Conservation (phyloP, 2,113 vertebrate species). For the Bothrops jararaca region DNA sequence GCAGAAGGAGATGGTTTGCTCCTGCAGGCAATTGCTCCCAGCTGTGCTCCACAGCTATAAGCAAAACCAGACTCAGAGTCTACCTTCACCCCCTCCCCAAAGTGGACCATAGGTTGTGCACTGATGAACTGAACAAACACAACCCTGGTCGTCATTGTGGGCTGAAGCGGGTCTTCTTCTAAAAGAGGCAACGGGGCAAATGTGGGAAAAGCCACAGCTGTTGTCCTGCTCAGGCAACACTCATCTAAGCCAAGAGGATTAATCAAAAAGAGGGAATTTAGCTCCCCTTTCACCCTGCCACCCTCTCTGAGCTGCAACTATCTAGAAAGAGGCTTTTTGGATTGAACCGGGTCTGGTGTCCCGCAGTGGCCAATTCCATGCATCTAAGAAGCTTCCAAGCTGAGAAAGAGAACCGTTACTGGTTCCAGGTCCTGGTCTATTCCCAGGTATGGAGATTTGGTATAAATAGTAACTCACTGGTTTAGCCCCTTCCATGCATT, state of each 20-base stretch:
- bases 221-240: not conserved
- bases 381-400: not conserved
- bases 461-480: not conserved
- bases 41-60: not conserved
- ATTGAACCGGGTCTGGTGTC: too few species aligned
- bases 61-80: not conserved
- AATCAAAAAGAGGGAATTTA: not conserved
- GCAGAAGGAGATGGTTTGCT: slow-evolving; percentile 37
- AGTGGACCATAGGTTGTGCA: not conserved
- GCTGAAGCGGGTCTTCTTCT: not conserved
- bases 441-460: not conserved
- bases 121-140: not conserved
- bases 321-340: too few species aligned
- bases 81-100: not conserved
- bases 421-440: not conserved
- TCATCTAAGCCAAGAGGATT: not conserved
- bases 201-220: not conserved
- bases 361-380: not conserved
- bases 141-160: not conserved
- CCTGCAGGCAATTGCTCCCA: slow-evolving; percentile 25
- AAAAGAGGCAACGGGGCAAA: not conserved
- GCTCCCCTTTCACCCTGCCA: too few species aligned
- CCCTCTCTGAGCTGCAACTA: not conserved
- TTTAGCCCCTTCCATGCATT: not conserved
- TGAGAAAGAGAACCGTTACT: too few species aligned